These are phyloP conservation scores for Clarias fuscus DNA, from an alignment of 2,797 vertebrate genomes.

Conservation along the genomic window DNA sequence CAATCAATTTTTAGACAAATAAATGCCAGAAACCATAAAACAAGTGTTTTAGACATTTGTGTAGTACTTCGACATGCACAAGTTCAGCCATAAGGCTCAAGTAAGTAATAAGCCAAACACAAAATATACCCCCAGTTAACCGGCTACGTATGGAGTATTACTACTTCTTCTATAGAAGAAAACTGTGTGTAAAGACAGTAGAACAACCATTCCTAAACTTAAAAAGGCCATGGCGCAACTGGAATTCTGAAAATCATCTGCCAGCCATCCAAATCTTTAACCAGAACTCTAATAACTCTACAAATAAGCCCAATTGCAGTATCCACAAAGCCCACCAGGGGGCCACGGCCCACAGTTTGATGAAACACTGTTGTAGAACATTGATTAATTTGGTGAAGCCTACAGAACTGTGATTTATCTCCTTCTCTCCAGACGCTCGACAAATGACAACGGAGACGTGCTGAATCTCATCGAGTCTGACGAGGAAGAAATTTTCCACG, in stretches of 20 bases:
- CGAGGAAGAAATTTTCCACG: constrained; percentile 76
- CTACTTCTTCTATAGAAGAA: background rate
- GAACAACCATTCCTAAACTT: too few relatives aligned
- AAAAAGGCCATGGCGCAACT: too few relatives aligned
- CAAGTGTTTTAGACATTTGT: background rate
- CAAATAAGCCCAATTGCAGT: too few relatives aligned
- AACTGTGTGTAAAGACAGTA: background rate
- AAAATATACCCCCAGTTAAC: background rate
- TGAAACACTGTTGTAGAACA: background rate
- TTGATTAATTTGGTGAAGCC: background rate
- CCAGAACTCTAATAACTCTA: too few relatives aligned
- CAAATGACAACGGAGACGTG: constrained; percentile 72
- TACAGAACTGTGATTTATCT: background rate
- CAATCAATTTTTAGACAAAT: background rate
- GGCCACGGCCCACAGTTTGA: too few relatives aligned
- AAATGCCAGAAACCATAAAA: background rate
- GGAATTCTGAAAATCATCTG: too few relatives aligned
- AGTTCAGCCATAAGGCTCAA: background rate
- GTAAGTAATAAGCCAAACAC: background rate
- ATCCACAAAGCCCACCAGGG: too few relatives aligned
- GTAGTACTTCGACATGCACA: background rate
- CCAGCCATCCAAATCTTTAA: too few relatives aligned
- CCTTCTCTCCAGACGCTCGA: constrained; percentile 58
- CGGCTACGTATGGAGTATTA: background rate
- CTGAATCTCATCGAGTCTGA: constrained; percentile 91